Base-by-base conservation (phyloP, 2,888 invertebrate species). In the Leptinotarsa peninsularis region DNA sequence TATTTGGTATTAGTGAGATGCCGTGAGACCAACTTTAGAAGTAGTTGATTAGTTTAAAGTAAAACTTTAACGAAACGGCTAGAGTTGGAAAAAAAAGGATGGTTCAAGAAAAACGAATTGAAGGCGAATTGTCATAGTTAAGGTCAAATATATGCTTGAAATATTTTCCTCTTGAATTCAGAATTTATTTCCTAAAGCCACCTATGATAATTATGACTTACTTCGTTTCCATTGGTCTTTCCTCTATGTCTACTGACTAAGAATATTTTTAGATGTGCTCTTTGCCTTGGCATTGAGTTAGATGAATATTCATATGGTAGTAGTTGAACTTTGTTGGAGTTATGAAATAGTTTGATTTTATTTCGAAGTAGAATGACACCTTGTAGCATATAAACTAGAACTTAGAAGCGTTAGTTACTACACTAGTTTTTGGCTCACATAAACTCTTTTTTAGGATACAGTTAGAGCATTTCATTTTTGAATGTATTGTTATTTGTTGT, bases 391-490 rank as follows among this genome's bases (percentile, higher is more conserved):
- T 71, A 72, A 43, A 52, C 49, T 76, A 76, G 74, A 49, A 58
- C 18, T 73, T 78, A 78, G 75, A 75, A 72, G 66, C 49, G 70
- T 74, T 75, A 77, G 77, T 75, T 75, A 58, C 73, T 67, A 54
- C 77, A 75, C 73, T 73, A 75, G 74, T 75, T 76, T 76, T 76
- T 78, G 78, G 78, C 76, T 78, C 78, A 78, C 78, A 76, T 76
- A 67, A 49, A 49, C 17, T 33, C 63, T 43, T 68, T 76, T 69
- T 60, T 76, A 76, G 73, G 71, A 74, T 60, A 72, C 67, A 68
- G 76, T 78, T 76, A 76, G 78, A 72, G 33, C 58, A 66, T 78
- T 76, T 75, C 54, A 71, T 71, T 78, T 78, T 78, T 67, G 68
- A 33, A 56, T 75, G 67, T 75, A 76, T 78, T 76, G 78, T 78